Base-by-base conservation (phyloP, 2,888 invertebrate species). In the Leptinotarsa juncta region DNA sequence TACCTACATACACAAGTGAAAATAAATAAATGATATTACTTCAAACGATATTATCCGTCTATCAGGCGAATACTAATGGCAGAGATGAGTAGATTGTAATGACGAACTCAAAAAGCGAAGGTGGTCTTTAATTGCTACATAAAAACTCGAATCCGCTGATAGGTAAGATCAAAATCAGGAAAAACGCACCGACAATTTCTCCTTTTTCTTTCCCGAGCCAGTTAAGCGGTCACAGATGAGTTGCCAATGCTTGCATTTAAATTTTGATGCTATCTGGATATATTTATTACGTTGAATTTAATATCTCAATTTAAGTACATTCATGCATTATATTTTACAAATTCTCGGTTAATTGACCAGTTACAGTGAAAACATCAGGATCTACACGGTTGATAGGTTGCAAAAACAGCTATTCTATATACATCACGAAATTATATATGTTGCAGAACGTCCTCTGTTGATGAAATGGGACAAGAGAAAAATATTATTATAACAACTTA, bases 271-370 rank as follows among this genome's bases (percentile, higher is more conserved):
- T 76, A 77, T 77, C 77, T 77, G 66, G 42, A 57, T 62, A 73
- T 77, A 77, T 75, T 77, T 77, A 77, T 77, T 71, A 66, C 65
- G 32, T 32, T 65, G 73, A 53, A 67, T 77, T 77, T 77, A 75
- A 77, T 75, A 77, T 77, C 77, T 77, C 75, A 77, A 77, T 77
- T 77, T 65, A 65, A 72, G 32, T n/a, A 68, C 65, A 65, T 73
- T 75, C 70, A 71, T 69, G 73, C 71, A 69, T 73, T 69, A 71
- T 42, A 71, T 69, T 60, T 62, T 51, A 62, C n/a, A 51, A 65
- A 65, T 71, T 73, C 71, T 71, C 48, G 68, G 57, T 72, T 74
- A 74, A 75, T 77, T 70, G 71, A 60, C 50, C 62, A 32, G 15
- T 72, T 67, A 67, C 55, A 57, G 57, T 15, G 20, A 15, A 15